Base-by-base conservation (phyloP, 2,888 invertebrate species). In the Sussaba pulchella region DNA sequence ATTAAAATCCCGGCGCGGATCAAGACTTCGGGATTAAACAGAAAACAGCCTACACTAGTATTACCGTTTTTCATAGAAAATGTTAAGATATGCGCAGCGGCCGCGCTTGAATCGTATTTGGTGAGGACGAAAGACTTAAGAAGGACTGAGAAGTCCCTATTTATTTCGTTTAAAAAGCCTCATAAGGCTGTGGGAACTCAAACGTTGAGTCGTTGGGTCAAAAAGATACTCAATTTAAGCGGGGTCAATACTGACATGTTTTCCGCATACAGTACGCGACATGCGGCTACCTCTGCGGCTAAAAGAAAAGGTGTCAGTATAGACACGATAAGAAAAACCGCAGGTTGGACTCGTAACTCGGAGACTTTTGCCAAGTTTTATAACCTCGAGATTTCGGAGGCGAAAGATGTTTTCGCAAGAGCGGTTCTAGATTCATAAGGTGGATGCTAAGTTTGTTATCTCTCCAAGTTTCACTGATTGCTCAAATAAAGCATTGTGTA, bases 281-380 rank as follows among this genome's bases (percentile, higher is more conserved):
- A 87, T 39, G 88, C 86, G 4, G 82, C 85, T 17, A 85, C 85
- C 0, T 87, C 85, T 21, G 79, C 82, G 21, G 87, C 87, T 3
- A 76, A 77, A 10, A 21, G 85, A 57, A 72, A 70, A 17, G 85
- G 85, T 0, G 66, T 88, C 17, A 81, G 54, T 41, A 70, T 86
- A 67, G 86, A 87, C 64, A 69, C 66, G 0, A 87, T 87, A 24
- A 26, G 70, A 26, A 81, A 74, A 43, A 81, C 85, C 26, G 85
- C 85, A 14, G 86, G 86, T n/a, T 87, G 87, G 84, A 78, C 84
- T 3, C 31, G 74, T 52, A 71, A 70, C n/a, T 88, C 87, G 0
- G 59, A 71, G 39, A 73, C 77, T 31, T 86, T 87, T 73, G 85
- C 85, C 8, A 82, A 26, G 9, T 86, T 86, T 82, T 86, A 87